Evolutionary conservation across 2,113 vertebrate genomes (phyloP), one percentile per base, ranked within the genome.

Genomic region (Talpa occidentalis): DNA sequence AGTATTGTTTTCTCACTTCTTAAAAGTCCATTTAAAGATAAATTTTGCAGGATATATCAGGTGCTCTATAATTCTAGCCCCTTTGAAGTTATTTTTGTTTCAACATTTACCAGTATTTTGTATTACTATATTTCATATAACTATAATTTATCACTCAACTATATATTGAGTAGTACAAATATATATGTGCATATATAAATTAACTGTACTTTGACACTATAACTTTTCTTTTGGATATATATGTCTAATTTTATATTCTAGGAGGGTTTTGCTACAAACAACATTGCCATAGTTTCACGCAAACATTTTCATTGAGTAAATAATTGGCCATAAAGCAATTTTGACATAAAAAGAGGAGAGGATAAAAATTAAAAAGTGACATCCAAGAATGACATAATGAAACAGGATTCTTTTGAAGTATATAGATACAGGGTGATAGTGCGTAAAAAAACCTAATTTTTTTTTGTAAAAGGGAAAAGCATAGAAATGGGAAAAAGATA

Each of bases 221-320:
- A 93, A 87, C 40, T 87, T 95, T 88, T 93, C 76, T 92, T 95
- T 66, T 67, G 54, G 35, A 54, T 77, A 35, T 37, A 30, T 4
- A 30, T 35, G 17, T 37, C 21, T 28, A 81, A 37, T 78, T 82
- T 93, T 94, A 30, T 26, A 30, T 30, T 30, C 28, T 62, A 30
- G 60, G 60, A 21, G 54, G 28, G 1, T 62, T 62, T 62, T 62
- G 9, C 60, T 62, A 30, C 60, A 62, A 62, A 30, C 26, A 28
- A 60, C 60, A n/a, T 66, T 66, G 5, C 64, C 14, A n/a, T 32
- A 66, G 10, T 66, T 66, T 66, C 14, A 35, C 32, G 16, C 30
- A 66, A n/a, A 28, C 28, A n/a, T 66, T 66, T 16, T 66, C 14
- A n/a, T 17, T 66, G 64, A 32, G 35, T 66, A 66, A 66, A 6